phyloP scores from a whole-genome alignment of 1,140 invertebrate species.

The Archivesica marissinica region DNA sequence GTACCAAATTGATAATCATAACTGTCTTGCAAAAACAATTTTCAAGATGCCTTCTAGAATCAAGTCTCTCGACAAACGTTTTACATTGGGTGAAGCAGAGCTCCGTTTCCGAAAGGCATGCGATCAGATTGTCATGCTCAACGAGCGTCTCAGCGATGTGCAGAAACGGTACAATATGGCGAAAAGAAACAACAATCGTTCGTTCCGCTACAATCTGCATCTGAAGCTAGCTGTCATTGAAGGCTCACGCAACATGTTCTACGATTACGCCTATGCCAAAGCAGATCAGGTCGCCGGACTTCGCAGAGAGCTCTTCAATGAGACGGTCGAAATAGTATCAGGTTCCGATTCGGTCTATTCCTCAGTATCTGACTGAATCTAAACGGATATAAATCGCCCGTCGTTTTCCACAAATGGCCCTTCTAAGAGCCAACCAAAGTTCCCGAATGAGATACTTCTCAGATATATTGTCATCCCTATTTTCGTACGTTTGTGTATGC shows the following conservation, averaged over 20 bases:
- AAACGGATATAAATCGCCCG: not conserved
- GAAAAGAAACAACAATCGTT: not conserved
- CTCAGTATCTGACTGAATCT: not conserved
- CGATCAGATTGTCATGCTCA: slow-evolving; percentile 49
- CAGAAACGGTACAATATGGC: slow-evolving; percentile 47
- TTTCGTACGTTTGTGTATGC: too few species aligned
- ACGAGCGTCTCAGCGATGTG: slow-evolving; percentile 15
- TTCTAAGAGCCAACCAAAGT: not conserved
- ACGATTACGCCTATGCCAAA: slow-evolving; percentile 66
- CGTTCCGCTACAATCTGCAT: slow-evolving; percentile 45
- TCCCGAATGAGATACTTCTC: not conserved
- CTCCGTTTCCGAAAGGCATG: slow-evolving; percentile 35
- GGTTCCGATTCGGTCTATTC: slow-evolving; percentile 17
- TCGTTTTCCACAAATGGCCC: not conserved
- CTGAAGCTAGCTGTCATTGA: slow-evolving; percentile 64
- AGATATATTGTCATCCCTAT: not conserved
- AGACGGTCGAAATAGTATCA: slow-evolving; percentile 33
- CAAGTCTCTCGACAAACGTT: slow-evolving; percentile 36
- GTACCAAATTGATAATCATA: not conserved
- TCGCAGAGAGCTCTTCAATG: slow-evolving; percentile 56
- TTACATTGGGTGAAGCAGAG: slow-evolving; percentile 33
- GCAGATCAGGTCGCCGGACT: slow-evolving; percentile 63
- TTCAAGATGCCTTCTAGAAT: slow-evolving; percentile 34
- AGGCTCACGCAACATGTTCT: slow-evolving; percentile 66
- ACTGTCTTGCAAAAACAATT: slow-evolving; percentile 21